Conservation (phyloP, 2,888 invertebrate species). For the Zele albiditarsus region DNA sequence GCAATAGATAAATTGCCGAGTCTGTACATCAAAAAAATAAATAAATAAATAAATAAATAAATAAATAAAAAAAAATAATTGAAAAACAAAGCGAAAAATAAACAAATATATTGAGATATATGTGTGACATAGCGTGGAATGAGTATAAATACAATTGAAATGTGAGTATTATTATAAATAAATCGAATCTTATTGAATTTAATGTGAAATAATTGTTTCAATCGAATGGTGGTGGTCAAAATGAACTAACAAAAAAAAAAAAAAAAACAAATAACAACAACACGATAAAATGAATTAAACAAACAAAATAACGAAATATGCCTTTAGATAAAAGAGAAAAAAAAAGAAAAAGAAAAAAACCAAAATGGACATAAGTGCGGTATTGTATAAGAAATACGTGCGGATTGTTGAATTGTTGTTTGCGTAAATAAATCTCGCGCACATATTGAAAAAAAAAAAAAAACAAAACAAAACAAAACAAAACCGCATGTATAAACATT, state of each 20-base stretch:
- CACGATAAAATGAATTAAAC: neutral
- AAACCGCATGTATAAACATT: neutral
- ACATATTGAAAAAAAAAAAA: neutral
- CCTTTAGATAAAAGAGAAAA: constrained; percentile 24
- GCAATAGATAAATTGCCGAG: constrained; percentile 39
- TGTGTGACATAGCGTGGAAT: neutral
- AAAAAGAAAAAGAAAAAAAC: neutral
- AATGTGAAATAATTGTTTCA: neutral
- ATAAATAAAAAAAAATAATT: neutral
- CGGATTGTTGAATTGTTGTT: neutral
- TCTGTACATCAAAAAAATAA: constrained; percentile 24
- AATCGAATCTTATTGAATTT: neutral
- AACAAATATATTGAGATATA: neutral
- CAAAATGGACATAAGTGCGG: neutral
- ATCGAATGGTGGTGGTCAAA: no score
- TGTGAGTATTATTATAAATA: neutral
- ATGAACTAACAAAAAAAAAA: no score
- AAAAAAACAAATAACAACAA: neutral
- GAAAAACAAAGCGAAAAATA: neutral
- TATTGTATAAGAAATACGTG: neutral
- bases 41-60: constrained; percentile 7
- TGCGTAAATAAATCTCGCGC: neutral
- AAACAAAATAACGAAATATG: constrained; percentile 11
- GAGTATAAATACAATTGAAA: neutral
- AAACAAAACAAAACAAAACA: constrained; percentile 13